Evolutionary conservation across 2,888 invertebrate genomes (phyloP).

Genomic region (Harmothoe impar): DNA sequence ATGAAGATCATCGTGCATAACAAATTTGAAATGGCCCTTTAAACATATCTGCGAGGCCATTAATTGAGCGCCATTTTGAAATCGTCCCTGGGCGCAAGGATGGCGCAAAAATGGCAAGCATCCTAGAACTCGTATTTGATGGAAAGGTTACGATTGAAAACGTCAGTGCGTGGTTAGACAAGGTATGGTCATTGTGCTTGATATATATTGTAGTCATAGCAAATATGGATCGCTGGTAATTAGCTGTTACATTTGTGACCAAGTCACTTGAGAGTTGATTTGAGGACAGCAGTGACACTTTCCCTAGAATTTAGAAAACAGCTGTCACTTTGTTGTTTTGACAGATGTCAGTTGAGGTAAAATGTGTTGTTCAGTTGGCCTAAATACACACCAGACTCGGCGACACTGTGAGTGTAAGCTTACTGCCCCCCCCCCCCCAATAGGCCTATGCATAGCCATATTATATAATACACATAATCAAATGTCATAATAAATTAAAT

Average conservation of each 20-base stretch:
- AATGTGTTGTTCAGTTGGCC: too few relatives aligned
- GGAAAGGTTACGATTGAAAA: constrained; percentile 12
- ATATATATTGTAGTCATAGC: background rate
- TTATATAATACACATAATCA: too few relatives aligned
- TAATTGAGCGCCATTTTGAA: constrained; percentile 46
- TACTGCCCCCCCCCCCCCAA: too few relatives aligned
- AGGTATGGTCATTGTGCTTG: background rate
- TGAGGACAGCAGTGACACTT: background rate
- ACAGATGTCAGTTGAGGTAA: too few relatives aligned
- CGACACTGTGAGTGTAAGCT: too few relatives aligned
- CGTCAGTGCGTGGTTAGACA: constrained; percentile 20
- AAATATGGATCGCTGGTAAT: too few relatives aligned
- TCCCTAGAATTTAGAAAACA: too few relatives aligned
- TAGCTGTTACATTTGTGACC: background rate
- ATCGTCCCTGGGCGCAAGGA: background rate
- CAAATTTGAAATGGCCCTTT: too few relatives aligned
- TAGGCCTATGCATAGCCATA: too few relatives aligned
- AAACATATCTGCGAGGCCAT: background rate
- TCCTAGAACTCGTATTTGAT: constrained; percentile 48
- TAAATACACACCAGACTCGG: too few relatives aligned
- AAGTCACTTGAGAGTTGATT: background rate
- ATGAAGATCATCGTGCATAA: too few relatives aligned
- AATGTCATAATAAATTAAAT: too few relatives aligned
- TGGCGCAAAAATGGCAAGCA: constrained; percentile 35
- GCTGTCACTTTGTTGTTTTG: background rate